Percentiles rank a stretch among this genome's conserved stretches.
Conservation (phyloP, 2,888 invertebrate genomes). For the Pardosa pseudoannulata region DNA sequence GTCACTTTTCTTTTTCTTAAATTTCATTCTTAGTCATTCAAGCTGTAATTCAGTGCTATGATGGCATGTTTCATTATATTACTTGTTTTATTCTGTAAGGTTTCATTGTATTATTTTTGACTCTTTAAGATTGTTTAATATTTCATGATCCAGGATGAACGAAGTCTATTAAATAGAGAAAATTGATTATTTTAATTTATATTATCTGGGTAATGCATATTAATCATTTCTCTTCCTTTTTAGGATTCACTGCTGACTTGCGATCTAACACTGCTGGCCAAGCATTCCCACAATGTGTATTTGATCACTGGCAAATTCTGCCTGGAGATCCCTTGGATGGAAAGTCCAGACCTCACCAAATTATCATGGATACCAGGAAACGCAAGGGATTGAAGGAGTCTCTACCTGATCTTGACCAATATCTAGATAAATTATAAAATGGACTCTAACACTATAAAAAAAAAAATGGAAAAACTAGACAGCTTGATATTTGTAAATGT, state of each 20-base stretch:
- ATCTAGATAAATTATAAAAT: constrained; percentile 98
- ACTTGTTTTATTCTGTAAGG: too few species aligned
- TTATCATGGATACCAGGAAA: constrained; percentile 90
- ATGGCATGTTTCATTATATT: too few species aligned
- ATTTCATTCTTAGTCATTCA: too few species aligned
- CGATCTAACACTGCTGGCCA: constrained; percentile 98
- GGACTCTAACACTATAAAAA: constrained; percentile 34
- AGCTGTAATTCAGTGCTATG: too few species aligned
- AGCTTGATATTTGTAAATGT: constrained; percentile 61
- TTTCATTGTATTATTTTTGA: too few species aligned
- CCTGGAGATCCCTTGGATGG: constrained; percentile 94
- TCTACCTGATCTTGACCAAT: constrained; percentile 95
- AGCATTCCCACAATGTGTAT: constrained; percentile 99
- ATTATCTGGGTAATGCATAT: too few species aligned
- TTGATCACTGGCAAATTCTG: constrained; percentile 99
- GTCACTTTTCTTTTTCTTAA: constrained; percentile 73
- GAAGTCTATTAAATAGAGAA: too few species aligned
- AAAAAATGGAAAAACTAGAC: constrained; percentile 58
- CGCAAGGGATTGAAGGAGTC: constrained; percentile 99
- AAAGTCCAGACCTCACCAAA: constrained; percentile 77
- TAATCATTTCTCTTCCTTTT: constrained; percentile 72
- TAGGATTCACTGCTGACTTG: constrained; percentile 96
- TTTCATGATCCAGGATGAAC: too few species aligned
- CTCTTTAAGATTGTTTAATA: too few species aligned
- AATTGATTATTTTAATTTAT: too few species aligned